Conservation (phyloP, 2,888 invertebrate species). For the Ophion slaviceki region DNA sequence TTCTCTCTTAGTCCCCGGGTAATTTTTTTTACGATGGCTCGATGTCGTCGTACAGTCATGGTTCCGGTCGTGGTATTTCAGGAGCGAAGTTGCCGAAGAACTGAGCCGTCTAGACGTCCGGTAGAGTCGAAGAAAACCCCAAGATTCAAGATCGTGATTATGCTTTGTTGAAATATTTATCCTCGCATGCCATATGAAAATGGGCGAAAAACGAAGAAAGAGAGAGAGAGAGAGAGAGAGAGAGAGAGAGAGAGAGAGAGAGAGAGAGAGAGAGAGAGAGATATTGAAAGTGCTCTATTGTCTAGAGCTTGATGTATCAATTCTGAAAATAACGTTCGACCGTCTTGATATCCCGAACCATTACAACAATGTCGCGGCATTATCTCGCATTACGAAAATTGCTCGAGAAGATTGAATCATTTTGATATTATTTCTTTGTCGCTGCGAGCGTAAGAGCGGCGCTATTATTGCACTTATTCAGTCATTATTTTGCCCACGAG, state of each 20-base stretch:
- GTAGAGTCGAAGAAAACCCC: slow-evolving; percentile 53
- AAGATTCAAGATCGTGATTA: slow-evolving; percentile 12
- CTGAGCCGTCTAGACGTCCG: slow-evolving; percentile 20
- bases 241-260: not conserved
- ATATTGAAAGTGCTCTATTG: slow-evolving; percentile 12
- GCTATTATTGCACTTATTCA: not conserved
- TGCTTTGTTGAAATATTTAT: slow-evolving; percentile 41
- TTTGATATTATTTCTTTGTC: slow-evolving; percentile 4
- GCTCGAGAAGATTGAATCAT: slow-evolving; percentile 6
- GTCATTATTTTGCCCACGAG: not conserved
- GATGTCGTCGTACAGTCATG: slow-evolving; percentile 40
- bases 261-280: not conserved
- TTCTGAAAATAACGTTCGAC: slow-evolving; percentile 34
- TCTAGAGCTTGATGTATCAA: slow-evolving; percentile 45
- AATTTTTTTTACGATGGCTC: not conserved
- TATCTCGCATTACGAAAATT: slow-evolving; percentile 4
- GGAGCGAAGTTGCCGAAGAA: slow-evolving; percentile 28
- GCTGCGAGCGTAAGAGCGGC: not conserved
- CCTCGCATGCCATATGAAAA: slow-evolving; percentile 3
- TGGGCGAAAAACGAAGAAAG: not conserved
- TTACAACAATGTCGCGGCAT: slow-evolving; percentile 38
- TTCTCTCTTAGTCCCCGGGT: not conserved
- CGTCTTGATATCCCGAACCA: slow-evolving; percentile 23
- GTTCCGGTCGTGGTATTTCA: slow-evolving; percentile 16
- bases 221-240: not conserved